These are phyloP conservation scores for Microcebus tavaratra DNA, from an alignment of 2,113 vertebrate species.

Conservation along the genomic window DNA sequence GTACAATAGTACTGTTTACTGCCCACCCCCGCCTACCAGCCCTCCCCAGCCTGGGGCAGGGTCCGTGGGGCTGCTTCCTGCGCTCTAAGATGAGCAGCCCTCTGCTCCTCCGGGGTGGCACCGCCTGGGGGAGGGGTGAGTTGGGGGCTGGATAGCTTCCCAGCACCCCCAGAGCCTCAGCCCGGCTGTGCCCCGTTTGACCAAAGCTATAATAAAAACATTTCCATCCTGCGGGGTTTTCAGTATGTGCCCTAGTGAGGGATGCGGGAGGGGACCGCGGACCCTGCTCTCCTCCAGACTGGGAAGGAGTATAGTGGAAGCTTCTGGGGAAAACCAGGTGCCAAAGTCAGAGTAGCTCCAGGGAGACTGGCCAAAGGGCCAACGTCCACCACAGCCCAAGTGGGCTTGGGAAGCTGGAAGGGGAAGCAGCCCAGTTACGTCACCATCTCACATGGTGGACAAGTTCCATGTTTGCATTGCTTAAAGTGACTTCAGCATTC, in stretches of 20 bases:
- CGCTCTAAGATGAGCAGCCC: background rate
- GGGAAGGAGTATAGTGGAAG: background rate
- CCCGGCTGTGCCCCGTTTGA: conserved; percentile 51
- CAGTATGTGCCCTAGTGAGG: conserved; percentile 30
- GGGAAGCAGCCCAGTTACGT: background rate
- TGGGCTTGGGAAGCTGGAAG: background rate
- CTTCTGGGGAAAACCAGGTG: background rate
- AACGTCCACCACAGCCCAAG: background rate
- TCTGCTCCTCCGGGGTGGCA: background rate
- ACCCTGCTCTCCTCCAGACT: background rate
- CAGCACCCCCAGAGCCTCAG: background rate
- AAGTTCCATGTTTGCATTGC: background rate
- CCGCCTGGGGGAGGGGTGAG: background rate
- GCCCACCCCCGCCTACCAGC: background rate
- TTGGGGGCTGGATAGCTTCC: conserved; percentile 36
- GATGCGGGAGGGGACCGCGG: background rate
- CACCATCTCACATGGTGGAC: background rate
- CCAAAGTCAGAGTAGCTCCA: background rate
- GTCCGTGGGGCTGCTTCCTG: background rate
- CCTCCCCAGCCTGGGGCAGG: background rate
- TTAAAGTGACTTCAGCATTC: background rate
- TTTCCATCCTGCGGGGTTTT: conserved; percentile 38
- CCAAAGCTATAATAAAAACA: conserved; percentile 78
- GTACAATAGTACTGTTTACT: conserved; percentile 69
- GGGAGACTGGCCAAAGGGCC: background rate